Evolutionary conservation across 2,888 invertebrate genomes (phyloP).

Genomic region (Cryptosula pallasiana): DNA sequence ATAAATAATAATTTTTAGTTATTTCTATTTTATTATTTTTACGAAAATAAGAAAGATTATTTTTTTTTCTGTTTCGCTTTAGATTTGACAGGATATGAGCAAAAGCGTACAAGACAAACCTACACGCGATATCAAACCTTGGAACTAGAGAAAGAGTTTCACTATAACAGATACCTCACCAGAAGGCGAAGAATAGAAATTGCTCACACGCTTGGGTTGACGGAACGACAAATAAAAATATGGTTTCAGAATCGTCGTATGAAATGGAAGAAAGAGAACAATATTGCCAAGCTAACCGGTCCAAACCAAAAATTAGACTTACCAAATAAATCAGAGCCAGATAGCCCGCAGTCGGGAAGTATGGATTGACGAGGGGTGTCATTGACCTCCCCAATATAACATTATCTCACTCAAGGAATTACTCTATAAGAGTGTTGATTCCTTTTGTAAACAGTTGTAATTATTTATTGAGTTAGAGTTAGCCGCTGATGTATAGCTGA

Average conservation of each 20-base stretch:
- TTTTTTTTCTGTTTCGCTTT: not conserved
- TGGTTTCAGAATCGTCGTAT: slow-evolving; percentile 88
- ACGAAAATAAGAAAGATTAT: too few species aligned
- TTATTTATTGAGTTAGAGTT: too few species aligned
- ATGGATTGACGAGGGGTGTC: slow-evolving; percentile 18
- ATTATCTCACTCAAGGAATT: too few species aligned
- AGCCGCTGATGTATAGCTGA: too few species aligned
- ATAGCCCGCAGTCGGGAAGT: slow-evolving; percentile 21
- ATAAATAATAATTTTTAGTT: too few species aligned
- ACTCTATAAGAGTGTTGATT: too few species aligned
- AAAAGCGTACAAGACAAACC: slow-evolving; percentile 92
- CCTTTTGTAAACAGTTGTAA: too few species aligned
- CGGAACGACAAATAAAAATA: slow-evolving; percentile 77
- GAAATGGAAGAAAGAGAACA: slow-evolving; percentile 94
- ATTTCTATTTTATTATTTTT: too few species aligned
- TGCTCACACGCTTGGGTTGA: slow-evolving; percentile 91
- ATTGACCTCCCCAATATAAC: not conserved
- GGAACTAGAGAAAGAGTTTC: slow-evolving; percentile 96
- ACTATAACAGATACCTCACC: slow-evolving; percentile 96
- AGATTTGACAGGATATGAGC: slow-evolving; percentile 66
- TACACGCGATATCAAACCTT: slow-evolving; percentile 96
- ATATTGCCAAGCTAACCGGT: slow-evolving; percentile 28
- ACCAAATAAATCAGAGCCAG: slow-evolving; percentile 9
- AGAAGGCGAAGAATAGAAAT: slow-evolving; percentile 94
- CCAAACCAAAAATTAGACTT: slow-evolving; percentile 24